phyloP scores from a whole-genome alignment of 2,888 invertebrate genomes.

The Cerceris ruficornis region DNA sequence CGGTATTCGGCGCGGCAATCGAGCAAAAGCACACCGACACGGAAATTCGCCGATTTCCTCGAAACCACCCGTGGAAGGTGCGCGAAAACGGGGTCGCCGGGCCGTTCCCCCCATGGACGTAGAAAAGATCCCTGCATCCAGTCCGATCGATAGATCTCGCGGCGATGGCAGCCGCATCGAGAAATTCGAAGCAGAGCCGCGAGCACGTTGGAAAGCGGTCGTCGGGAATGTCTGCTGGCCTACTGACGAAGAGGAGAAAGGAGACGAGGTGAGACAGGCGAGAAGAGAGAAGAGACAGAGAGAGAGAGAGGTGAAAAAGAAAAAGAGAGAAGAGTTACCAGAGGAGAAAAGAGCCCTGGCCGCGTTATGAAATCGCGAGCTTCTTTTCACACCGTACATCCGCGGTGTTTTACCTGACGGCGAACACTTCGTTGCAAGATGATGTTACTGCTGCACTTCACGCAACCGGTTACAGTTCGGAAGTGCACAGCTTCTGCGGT shows the following conservation, averaged over 20 bases:
- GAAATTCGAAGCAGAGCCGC: conserved; percentile 55
- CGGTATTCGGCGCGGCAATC: not conserved
- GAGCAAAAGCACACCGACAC: conserved; percentile 4
- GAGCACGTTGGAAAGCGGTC: conserved; percentile 63
- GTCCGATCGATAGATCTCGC: conserved; percentile 58
- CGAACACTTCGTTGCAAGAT: not conserved
- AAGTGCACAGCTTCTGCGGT: not conserved
- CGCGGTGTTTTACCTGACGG: not conserved
- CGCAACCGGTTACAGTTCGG: not conserved
- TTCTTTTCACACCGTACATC: conserved; percentile 26
- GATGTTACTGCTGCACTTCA: not conserved
- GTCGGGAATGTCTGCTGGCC: conserved; percentile 66
- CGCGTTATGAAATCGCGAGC: conserved; percentile 58
- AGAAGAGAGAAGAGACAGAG: conserved; percentile 36
- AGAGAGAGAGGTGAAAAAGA: conserved; percentile 50
- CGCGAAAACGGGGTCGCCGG: conserved; percentile 59
- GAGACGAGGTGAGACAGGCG: conserved; percentile 46
- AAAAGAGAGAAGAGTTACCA: conserved; percentile 43
- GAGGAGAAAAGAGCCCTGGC: conserved; percentile 51
- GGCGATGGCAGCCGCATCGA: conserved; percentile 49
- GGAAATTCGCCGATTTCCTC: conserved; percentile 30
- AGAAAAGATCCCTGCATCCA: conserved; percentile 39
- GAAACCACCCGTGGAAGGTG: conserved; percentile 20
- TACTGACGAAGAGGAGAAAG: conserved; percentile 67
- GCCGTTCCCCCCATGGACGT: conserved; percentile 46